Conservation (phyloP, 2,888 invertebrate species). For the Augiades crinisus region DNA sequence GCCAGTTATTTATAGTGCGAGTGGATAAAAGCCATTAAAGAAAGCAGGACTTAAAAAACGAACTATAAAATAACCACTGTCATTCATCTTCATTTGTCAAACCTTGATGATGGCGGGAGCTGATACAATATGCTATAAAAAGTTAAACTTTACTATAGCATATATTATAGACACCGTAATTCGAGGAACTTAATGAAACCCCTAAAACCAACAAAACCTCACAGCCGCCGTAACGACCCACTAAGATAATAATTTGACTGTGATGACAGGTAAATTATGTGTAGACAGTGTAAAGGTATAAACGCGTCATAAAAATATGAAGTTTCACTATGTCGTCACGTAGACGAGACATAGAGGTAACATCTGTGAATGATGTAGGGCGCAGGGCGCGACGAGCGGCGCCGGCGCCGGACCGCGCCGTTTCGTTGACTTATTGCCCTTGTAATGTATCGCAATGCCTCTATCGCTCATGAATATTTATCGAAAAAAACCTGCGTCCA, state of each 20-base stretch:
- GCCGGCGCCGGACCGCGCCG: conserved; percentile 46
- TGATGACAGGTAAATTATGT: conserved; percentile 62
- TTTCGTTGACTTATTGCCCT: conserved; percentile 73
- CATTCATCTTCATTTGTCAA: no score
- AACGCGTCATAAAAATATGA: conserved; percentile 69
- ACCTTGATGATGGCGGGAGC: no score
- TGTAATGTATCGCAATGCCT: conserved; percentile 75
- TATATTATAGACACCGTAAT: background rate
- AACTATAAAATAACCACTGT: no score
- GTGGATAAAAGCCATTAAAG: no score
- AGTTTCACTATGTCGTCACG: conserved; percentile 65
- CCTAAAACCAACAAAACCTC: conserved; percentile 30
- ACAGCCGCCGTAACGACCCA: conserved; percentile 31
- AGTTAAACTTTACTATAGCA: no score
- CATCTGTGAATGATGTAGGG: conserved; percentile 51
- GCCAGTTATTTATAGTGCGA: no score
- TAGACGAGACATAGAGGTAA: conserved; percentile 51
- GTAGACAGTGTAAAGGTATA: conserved; percentile 57
- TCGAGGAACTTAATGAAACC: background rate
- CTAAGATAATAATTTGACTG: conserved; percentile 56
- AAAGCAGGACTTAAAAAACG: no score
- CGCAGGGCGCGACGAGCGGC: conserved; percentile 41
- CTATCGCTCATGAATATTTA: conserved; percentile 80
- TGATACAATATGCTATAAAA: no score
- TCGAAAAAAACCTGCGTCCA: conserved; percentile 59